Evolutionary conservation across 2,113 vertebrate genomes (phyloP).

Genomic region (Mellivora capensis): DNA sequence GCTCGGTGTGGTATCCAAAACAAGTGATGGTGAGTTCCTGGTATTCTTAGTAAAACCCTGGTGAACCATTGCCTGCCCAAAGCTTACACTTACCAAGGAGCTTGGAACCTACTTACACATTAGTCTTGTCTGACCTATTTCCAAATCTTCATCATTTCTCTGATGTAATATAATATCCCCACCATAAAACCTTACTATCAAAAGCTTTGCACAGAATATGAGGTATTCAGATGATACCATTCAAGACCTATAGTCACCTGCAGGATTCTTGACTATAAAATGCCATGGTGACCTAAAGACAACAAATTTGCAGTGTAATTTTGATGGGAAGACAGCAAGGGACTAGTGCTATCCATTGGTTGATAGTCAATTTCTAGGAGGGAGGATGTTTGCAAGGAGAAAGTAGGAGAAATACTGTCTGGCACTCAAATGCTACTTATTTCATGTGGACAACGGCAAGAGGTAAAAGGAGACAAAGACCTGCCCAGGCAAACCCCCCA

Average conservation of each 20-base stretch:
- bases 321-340: neutral
- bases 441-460: neutral
- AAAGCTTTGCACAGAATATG: neutral
- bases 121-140: neutral
- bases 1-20: constrained; percentile 65
- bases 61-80: neutral
- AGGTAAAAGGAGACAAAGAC: neutral
- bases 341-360: neutral
- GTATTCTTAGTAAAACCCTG: neutral
- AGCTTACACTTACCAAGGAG: neutral
- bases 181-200: neutral
- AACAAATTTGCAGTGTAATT: neutral
- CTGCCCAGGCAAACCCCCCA: rapidly evolving
- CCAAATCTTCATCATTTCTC: neutral
- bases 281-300: neutral
- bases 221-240: neutral
- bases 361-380: neutral
- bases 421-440: neutral
- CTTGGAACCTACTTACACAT: neutral
- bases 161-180: neutral
- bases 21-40: constrained; percentile 55
- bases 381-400: neutral
- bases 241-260: neutral
- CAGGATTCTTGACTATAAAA: neutral
- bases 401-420: neutral